Evolutionary conservation across 1,140 invertebrate genomes (phyloP), one percentile per base, ranked within the genome.

Genomic region (Spodoptera litura): DNA sequence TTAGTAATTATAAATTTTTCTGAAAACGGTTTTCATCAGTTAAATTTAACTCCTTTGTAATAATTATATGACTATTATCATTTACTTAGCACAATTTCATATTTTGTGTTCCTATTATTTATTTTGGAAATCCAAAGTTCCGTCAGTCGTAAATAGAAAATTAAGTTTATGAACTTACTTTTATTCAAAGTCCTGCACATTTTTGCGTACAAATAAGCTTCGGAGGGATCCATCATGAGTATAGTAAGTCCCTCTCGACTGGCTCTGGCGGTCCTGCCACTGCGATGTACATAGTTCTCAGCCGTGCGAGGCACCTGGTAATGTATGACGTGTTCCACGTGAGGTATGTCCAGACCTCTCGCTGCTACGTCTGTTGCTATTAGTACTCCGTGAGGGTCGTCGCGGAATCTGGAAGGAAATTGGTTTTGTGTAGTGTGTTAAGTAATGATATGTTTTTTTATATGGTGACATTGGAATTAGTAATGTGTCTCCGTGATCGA

Each of bases 281-380:
- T 99, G 71, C 99, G 95, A 94, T 99, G 99, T 0, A 99, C 97
- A 92, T 99, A 99, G 91, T 97, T 97, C 96, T 99, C 99, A 44
- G 98, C 97, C 15, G 99, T 99, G 86, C 97, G 96, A 0, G 99
- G 99, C 8, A 99, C 98, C 95, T 99, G 99, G 95, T 99, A 99
- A 94, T 99, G 99, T 85, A 99, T 96, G 4, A 99, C 99, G 92
- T 99, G 98, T 83, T 99, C 96, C 3, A 99, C 97, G 88, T 97
- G 96, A 5, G 98, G 97, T 89, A 99, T 99, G 94, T 99, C 99
- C 35, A 99, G 94, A 56, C 99, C 99, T 80, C 99, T 95, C 0
- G 99, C 99, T 12, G 99, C 99, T 15, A 99, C 99, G 95, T 99
- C 99, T 0, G 99, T 99, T 0, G 99, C 98, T 77, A 99, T 95